Base-by-base conservation (phyloP, 2,888 invertebrate species). In the Tromatobia lineatoria region DNA sequence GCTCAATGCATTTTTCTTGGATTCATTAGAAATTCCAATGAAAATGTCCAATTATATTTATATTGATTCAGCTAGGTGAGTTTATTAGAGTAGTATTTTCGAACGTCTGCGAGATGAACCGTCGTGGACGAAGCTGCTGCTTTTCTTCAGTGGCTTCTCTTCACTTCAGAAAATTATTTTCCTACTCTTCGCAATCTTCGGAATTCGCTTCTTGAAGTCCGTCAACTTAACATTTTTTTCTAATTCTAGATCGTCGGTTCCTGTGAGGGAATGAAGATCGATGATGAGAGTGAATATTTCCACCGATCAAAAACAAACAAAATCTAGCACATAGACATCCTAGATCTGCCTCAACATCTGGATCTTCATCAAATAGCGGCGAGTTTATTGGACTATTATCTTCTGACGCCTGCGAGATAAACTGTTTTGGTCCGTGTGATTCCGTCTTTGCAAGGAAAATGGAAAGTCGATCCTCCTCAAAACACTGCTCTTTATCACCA, bases 311-410 rank as follows among this genome's bases (percentile, higher is more conserved):
- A 57, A 87, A 78, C 42, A 85, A 82, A 52, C 90, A 91, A 18
- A 91, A 75, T 70, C 84, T 89, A 0, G 88, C 82, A 69, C 92
- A 92, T 29, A 90, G 75, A 29, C 92, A 92, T 25, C 88, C 90
- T 0, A 47, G 85, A 20, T 23, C 79, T 42, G 3, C 13, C 10
- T 82, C 71, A 23, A 54, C 25, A 4, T 71, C 75, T 11, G 52
- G 45, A 78, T 87, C 82, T 29, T 85, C 74, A 23, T 78, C 69
- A 15, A 34, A 66, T 23, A 38, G 67, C 47, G 18, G 66, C 23
- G 52, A n/a, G 8, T 20, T 42, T 23, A 50, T 71, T 11, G 74
- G 59, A 67, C 57, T 38, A 8, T 76, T 45, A 42, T 57, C 57
- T 10, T 38, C 45, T 8, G 66, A 61, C 20, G 75, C 10, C 25